These are phyloP conservation scores for Cyanistes caeruleus DNA, from an alignment of 2,113 vertebrate species.

Conservation along the genomic window DNA sequence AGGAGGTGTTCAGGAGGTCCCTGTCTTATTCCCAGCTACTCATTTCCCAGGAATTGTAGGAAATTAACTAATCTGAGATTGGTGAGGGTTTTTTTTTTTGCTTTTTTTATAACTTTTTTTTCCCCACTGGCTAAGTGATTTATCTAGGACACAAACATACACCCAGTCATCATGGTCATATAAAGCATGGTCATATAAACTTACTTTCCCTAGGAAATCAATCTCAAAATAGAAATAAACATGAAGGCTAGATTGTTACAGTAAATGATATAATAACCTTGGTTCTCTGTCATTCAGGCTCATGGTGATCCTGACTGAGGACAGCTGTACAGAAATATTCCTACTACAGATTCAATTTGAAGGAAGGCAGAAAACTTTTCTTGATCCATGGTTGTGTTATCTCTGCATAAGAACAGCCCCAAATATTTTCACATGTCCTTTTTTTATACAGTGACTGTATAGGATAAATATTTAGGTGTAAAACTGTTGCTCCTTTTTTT, in stretches of 20 bases:
- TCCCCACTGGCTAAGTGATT: background rate
- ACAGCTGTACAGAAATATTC: background rate
- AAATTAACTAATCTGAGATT: background rate
- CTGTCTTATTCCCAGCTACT: background rate
- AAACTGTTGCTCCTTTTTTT: background rate
- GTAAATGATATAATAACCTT: background rate
- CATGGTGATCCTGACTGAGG: fast-evolving
- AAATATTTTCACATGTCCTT: background rate
- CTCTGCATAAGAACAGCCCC: background rate
- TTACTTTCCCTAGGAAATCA: background rate
- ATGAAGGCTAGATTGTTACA: background rate
- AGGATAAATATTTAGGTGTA: background rate
- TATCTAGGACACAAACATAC: background rate
- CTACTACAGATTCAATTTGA: background rate
- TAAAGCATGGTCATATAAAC: background rate
- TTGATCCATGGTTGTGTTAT: background rate
- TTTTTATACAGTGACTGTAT: background rate
- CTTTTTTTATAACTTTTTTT: background rate
- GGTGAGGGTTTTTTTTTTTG: background rate
- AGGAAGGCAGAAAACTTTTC: background rate
- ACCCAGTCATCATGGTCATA: background rate
- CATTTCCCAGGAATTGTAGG: background rate
- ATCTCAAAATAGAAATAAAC: background rate
- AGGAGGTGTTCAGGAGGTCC: background rate
- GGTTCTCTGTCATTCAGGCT: background rate